A percentile compares a stretch with the other conserved stretches of the same genome.
Evolutionary conservation across 2,797 vertebrate species (phyloP).

Genomic region (Otolemur crassicaudatus): DNA sequence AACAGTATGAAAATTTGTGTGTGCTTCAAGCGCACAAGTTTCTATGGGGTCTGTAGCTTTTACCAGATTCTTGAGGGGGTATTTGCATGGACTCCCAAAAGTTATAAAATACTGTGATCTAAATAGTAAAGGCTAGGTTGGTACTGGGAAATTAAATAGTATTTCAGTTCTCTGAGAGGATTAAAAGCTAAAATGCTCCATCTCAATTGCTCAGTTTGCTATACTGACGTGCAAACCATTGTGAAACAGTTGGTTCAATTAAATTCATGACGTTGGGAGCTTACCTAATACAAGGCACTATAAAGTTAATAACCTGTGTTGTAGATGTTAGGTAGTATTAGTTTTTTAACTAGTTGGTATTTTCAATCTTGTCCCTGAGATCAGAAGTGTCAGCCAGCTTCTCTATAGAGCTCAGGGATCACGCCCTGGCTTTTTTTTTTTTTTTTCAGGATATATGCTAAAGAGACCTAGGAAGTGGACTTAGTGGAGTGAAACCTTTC

Average conservation of each 20-base stretch:
- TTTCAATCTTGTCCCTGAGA: background rate
- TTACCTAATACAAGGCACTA: background rate
- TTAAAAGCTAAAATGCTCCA: conserved; percentile 35
- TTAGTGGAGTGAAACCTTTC: background rate
- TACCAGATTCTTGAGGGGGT: background rate
- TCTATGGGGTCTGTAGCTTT: background rate
- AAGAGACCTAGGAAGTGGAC: background rate
- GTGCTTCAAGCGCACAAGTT: background rate
- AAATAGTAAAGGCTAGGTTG: background rate
- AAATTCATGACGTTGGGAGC: background rate
- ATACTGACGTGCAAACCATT: background rate
- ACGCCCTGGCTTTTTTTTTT: background rate
- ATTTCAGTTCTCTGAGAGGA: background rate
- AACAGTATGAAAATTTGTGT: background rate
- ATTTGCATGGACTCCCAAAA: background rate
- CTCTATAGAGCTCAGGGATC: background rate
- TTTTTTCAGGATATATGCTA: background rate
- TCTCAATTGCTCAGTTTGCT: background rate
- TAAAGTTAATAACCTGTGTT: background rate
- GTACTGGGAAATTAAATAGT: background rate
- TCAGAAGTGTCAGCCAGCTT: background rate
- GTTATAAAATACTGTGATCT: background rate
- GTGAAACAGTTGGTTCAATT: background rate
- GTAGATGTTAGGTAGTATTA: background rate
- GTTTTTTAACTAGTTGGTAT: background rate